These are phyloP conservation scores for Oegoconia quadripuncta DNA, from an alignment of 2,888 invertebrate genomes.

Conservation along the genomic window DNA sequence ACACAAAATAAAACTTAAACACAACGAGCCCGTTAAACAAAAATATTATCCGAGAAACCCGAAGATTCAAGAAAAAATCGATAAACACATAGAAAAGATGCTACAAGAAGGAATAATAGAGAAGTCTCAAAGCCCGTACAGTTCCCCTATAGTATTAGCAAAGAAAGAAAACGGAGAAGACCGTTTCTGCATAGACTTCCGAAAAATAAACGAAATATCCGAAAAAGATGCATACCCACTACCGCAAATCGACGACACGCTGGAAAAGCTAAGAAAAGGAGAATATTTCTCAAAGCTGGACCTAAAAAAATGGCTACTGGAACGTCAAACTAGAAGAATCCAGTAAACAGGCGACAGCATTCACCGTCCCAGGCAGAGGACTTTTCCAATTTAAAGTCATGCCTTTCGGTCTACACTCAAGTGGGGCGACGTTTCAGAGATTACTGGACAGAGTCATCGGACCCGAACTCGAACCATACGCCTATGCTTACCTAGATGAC, in stretches of 20 bases:
- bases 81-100: constrained; percentile 19
- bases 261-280: constrained; percentile 24
- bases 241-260: too few relatives aligned
- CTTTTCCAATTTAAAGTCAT: too few relatives aligned
- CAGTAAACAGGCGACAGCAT: too few relatives aligned
- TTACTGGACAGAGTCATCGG: constrained; percentile 24
- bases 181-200: constrained; percentile 26
- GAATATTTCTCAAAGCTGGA: constrained; percentile 25
- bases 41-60: constrained; percentile 15
- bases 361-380: constrained; percentile 24
- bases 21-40: constrained; percentile 11
- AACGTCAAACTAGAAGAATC: constrained; percentile 15
- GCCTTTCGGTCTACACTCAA: constrained; percentile 12
- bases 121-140: constrained; percentile 16
- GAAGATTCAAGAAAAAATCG: constrained; percentile 8
- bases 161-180: constrained; percentile 12
- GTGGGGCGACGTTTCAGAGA: constrained; percentile 21
- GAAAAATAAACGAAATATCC: constrained; percentile 26
- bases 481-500: constrained; percentile 25
- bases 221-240: too few relatives aligned
- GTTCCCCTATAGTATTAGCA: constrained; percentile 17
- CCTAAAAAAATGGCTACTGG: too few relatives aligned
- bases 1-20: constrained; percentile 10
- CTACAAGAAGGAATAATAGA: constrained; percentile 18
- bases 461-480: constrained; percentile 22